Percentiles rank a stretch among this genome's conserved stretches.
Evolutionary conservation across 2,888 invertebrate species (phyloP).

Genomic region (Synanthedon tipuliformis): DNA sequence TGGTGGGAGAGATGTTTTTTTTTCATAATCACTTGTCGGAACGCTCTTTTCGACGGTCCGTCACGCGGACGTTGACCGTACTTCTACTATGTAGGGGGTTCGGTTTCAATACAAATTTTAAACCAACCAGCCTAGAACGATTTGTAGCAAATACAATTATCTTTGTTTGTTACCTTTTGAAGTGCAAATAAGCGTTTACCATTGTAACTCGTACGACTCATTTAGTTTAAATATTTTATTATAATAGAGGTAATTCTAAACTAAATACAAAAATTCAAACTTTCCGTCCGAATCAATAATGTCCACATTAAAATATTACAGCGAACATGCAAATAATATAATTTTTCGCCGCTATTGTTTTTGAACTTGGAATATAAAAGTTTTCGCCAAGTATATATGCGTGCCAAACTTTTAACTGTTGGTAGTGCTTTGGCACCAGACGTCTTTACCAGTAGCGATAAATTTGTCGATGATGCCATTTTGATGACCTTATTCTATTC

Average conservation of each 20-base stretch:
- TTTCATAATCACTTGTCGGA: conserved; percentile 53
- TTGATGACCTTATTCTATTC: neutral
- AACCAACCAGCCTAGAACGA: neutral
- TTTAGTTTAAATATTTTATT: neutral
- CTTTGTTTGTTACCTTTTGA: neutral
- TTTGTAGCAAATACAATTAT: neutral
- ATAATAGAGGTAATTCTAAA: neutral
- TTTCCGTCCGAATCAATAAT: neutral
- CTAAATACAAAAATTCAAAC: neutral
- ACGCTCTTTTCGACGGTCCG: conserved; percentile 44
- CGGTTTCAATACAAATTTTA: conserved; percentile 2
- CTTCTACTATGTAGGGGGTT: conserved; percentile 48
- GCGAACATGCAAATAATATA: neutral
- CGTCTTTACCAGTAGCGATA: neutral
- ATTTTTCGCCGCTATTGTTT: neutral
- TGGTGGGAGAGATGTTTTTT: conserved; percentile 41
- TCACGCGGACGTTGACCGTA: conserved; percentile 59
- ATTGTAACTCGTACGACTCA: neutral
- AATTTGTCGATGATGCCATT: neutral
- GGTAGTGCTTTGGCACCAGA: neutral
- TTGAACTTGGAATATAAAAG: neutral
- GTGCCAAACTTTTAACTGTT: neutral
- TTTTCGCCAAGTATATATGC: neutral
- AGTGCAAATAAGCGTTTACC: neutral
- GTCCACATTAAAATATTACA: neutral